Evolutionary conservation across 1,140 invertebrate species (phyloP).

Genomic region (Anoplophora glabripennis): DNA sequence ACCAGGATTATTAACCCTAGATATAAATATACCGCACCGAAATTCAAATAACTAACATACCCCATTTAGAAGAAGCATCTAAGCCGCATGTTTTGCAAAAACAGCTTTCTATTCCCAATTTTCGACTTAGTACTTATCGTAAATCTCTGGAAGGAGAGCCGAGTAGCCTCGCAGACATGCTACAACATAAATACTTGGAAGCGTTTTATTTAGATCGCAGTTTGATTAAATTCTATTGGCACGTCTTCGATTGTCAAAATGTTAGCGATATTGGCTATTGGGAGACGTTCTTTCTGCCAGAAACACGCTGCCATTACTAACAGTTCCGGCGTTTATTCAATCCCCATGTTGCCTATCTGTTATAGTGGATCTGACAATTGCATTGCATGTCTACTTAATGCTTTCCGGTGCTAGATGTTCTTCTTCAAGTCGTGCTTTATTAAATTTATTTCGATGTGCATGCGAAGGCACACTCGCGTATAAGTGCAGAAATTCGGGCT

Average conservation of each 20-base stretch:
- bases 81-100: neutral
- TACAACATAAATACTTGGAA: neutral
- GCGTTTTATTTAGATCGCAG: conserved; percentile 11
- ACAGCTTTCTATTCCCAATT: neutral
- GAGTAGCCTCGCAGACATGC: neutral
- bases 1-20: too few relatives aligned
- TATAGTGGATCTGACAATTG: conserved; percentile 12
- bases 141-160: neutral
- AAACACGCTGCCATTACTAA: conserved; percentile 23
- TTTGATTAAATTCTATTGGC: conserved; percentile 19
- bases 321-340: conserved; percentile 15
- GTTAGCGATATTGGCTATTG: conserved; percentile 14
- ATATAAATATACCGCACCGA: too few relatives aligned
- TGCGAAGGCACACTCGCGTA: too few relatives aligned
- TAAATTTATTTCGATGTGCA: conserved; percentile 5
- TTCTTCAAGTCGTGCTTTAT: neutral
- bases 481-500: too few relatives aligned
- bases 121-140: neutral
- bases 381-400: conserved; percentile 21
- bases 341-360: conserved; percentile 5
- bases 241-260: conserved; percentile 4
- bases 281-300: conserved; percentile 12
- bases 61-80: too few relatives aligned
- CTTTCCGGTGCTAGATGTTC: conserved; percentile 15
- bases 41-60: too few relatives aligned